Conservation (phyloP, 2,888 invertebrate genomes). For the Nysson spinosus region DNA sequence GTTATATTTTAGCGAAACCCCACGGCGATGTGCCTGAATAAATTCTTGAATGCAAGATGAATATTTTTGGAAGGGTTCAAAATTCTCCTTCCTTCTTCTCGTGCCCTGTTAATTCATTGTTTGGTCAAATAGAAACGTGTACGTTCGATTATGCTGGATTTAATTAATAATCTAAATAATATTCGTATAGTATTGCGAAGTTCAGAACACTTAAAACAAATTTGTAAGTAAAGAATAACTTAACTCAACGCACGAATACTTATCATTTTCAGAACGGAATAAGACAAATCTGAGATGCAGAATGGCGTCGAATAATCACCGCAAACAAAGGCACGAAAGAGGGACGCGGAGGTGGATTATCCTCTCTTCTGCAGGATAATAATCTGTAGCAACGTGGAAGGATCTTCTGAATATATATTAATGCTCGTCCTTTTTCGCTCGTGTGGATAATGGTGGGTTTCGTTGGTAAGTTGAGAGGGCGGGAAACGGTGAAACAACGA, state of each 20-base stretch:
- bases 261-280: too few species aligned
- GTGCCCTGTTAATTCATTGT: too few species aligned
- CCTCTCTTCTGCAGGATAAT: constrained; percentile 43
- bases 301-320: constrained; percentile 13
- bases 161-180: too few species aligned
- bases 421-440: constrained; percentile 52
- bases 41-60: constrained; percentile 25
- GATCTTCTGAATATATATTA: constrained; percentile 61
- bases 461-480: constrained; percentile 26
- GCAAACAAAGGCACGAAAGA: constrained; percentile 32
- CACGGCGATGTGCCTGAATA: constrained; percentile 3
- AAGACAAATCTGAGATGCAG: constrained; percentile 11
- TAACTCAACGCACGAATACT: too few species aligned
- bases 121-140: too few species aligned
- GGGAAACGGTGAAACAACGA: constrained; percentile 21
- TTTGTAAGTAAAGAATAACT: too few species aligned
- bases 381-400: constrained; percentile 38
- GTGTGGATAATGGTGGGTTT: constrained; percentile 56
- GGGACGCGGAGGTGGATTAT: constrained; percentile 34
- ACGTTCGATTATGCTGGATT: too few species aligned
- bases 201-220: too few species aligned
- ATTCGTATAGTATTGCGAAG: too few species aligned
- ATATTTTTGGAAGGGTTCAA: not conserved
- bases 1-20: constrained; percentile 10
- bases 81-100: not conserved